Evolutionary conservation across 1,140 invertebrate genomes (phyloP), one percentile per base, ranked within the genome.

Genomic region (Orchesella cincta): DNA sequence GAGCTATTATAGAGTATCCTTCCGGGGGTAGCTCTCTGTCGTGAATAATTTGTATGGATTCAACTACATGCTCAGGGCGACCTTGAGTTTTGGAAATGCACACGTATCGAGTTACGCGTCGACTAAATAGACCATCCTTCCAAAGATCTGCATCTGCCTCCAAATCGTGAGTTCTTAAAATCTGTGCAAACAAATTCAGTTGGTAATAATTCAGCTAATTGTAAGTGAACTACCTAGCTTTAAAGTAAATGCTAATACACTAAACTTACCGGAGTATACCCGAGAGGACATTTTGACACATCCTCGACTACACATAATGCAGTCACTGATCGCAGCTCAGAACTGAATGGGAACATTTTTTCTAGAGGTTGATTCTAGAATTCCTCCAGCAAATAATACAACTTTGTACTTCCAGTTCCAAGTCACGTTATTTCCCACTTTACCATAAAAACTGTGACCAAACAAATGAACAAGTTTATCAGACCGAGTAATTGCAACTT

Each of bases 81-180:
- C 84, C 85, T 77, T 84, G 84, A 28, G 81, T 83, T 77, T 85
- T 85, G n/a, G 83, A 84, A 31, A 87, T 81, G 83, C 87, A 88
- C n/a, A 88, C 75, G 78, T 87, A 88, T 26, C 87, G 78, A 46
- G 84, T 86, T 8, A 86, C 83, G 57, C 85, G 81, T 57, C 84
- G 79, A 20, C 83, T 83, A 82, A 87, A 88, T 57, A 87, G 83
- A 5, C 87, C 85, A 84, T 88, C 87, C 79, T 86, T 86, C 86
- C 87, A 88, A 18, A 88, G 80, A 80, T 84, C 83, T 33, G 87
- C 87, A 80, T 88, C 87, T 67, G 85, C 83, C 46, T 85, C 83
- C 51, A 83, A 80, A 79, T 88, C 87, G 81, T 85, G 84, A 8
- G 87, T 87, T 80, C 83, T 83, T 33, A 76, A 36, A 74, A 83